phyloP scores from a whole-genome alignment of 2,113 vertebrate species.

The Ptyas mucosa region DNA sequence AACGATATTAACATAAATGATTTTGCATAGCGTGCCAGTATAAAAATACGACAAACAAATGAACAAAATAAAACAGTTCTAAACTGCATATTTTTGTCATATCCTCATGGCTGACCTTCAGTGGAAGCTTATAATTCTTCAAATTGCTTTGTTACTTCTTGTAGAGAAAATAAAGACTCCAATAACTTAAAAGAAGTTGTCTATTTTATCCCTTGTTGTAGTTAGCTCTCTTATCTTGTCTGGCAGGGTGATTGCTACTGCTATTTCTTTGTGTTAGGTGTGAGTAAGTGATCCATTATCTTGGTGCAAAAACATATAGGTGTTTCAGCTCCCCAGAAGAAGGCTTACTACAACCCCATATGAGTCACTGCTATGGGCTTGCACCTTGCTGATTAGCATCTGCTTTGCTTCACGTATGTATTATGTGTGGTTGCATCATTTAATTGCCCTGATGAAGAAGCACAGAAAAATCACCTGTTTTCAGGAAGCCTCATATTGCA shows the following conservation, averaged over 20 bases:
- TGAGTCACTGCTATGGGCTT: background rate
- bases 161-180: background rate
- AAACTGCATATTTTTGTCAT: background rate
- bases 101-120: background rate
- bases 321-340: background rate
- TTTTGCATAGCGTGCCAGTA: background rate
- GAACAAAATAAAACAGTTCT: background rate
- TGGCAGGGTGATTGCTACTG: background rate
- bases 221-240: background rate
- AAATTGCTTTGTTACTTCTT: background rate
- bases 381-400: background rate
- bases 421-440: background rate
- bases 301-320: background rate
- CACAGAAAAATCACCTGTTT: background rate
- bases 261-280: background rate
- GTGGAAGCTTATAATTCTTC: background rate
- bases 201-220: background rate
- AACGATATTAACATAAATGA: background rate
- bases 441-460: background rate
- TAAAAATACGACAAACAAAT: background rate
- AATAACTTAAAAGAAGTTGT: background rate
- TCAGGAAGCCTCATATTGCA: background rate
- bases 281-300: background rate
- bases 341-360: background rate
- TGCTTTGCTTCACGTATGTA: background rate